Base-by-base conservation (phyloP, 2,888 invertebrate genomes). In the Seira musarum region DNA sequence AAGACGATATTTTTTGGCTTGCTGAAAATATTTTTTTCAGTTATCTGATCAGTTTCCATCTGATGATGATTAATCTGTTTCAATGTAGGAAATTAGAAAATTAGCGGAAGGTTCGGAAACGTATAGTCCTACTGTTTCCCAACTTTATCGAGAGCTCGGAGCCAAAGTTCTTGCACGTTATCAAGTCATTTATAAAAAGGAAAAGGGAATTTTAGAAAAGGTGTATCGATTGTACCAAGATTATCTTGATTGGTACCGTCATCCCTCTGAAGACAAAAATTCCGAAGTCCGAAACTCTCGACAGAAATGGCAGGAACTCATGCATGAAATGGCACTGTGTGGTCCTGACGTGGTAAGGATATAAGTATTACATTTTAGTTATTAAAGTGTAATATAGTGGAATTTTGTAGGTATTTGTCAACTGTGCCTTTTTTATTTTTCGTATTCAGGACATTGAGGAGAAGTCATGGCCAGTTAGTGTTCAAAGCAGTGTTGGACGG, bases 91-190 rank as follows among this genome's bases (percentile, higher is more conserved):
- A 89, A 91, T 95, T 6, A 91, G 91, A 86, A 92, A 91, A 86
- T 87, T 95, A 13, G 93, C 93, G 0, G 92, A 93, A 87, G 94
- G 94, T 5, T 95, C 95, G 0, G 95, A 95, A 88, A 93, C 93
- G 0, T 95, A 93, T 88, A 95, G 95, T 88, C 93, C 93, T 0
- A 92, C 93, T 0, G 91, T 94, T 1, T 90, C 90, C 68, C 88
- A 91, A 77, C 88, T 96, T 68, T 92, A 93, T 85, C 90, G 91
- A 79, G 91, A 92, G 25, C 88, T 96, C 3, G 96, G 96, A 2
- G 88, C 89, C 5, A 92, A 92, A 88, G 93, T 95, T 0, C 93
- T 93, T 87, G 90, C 91, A 13, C 91, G 91, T 82, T 93, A 92
- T 87, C 91, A 93, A 90, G 91, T 94, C 22, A 91, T 93, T 70